Evolutionary conservation across 2,888 invertebrate genomes (phyloP), one percentile per base, ranked within the genome.

Genomic region (Teleiodes luculella): DNA sequence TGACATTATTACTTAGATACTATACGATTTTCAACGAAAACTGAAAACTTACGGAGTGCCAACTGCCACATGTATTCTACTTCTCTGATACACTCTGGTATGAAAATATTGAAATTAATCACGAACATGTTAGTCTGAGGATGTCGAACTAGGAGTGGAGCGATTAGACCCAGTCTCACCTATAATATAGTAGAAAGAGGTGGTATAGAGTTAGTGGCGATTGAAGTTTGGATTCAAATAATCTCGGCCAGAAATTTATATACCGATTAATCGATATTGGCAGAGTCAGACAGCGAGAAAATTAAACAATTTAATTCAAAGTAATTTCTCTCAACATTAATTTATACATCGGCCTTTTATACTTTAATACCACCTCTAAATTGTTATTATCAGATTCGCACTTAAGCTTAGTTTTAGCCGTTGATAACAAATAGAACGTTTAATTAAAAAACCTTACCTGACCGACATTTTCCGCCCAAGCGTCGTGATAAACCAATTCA

Each of bases 41-140:
- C 20, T n/a, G 13, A 39, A 33, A 52, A 76, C 83, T 81, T 78
- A 93, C 93, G 81, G 47, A 96, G 81, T 35, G 92, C 92, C 57
- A 96, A 84, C 76, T 95, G 95, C 80, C 93, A 92, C 92, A 96
- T 95, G 67, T 94, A 94, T 71, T 96, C 95, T 0, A 95, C 92
- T 84, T 97, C 97, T 58, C 93, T 90, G 41, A 96, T 94, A 49
- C 95, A 92, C 79, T 95, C 94, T 1, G 86, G 81, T 50, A 95
- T 92, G 51, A 92, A 94, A 1, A 92, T 88, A 76, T 95, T 94
- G 65, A 96, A 95, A 78, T 96, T 94, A 0, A 95, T 90, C 1
- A 91, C 82, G 59, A 94, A 93, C 67, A 92, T 86, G 65, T 92
- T 92, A 0, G 93, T 94, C 33, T 80, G 80, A 2, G 93, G 93